Evolutionary conservation across 2,113 vertebrate species (phyloP).

Genomic region (Ageneiosus marmoratus): DNA sequence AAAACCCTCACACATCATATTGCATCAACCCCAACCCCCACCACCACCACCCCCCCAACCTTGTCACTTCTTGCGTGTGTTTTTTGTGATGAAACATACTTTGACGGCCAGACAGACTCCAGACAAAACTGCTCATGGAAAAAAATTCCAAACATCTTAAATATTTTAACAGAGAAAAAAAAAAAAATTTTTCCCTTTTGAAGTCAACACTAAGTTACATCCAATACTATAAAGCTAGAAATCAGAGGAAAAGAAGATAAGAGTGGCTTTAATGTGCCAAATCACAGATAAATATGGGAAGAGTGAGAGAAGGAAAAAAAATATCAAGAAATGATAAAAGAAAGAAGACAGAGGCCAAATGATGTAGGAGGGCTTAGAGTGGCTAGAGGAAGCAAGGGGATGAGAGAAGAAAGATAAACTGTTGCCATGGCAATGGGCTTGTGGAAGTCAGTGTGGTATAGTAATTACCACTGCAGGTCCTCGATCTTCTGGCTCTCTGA

Average conservation of each 20-base stretch:
- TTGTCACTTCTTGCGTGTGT: too few species aligned
- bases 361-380: background rate
- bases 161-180: background rate
- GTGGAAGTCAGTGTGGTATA: constrained; percentile 46
- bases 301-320: too few species aligned
- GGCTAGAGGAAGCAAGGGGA: background rate
- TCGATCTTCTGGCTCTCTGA: constrained; percentile 23
- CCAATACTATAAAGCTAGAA: background rate
- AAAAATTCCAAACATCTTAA: background rate
- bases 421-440: constrained; percentile 58
- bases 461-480: constrained; percentile 33
- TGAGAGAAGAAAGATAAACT: constrained; percentile 38
- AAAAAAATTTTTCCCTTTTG: background rate
- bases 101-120: too few species aligned
- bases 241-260: background rate
- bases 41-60: too few species aligned
- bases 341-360: constrained; percentile 4
- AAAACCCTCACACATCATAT: too few species aligned
- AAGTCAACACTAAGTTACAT: background rate
- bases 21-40: too few species aligned
- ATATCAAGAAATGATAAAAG: background rate
- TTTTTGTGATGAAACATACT: too few species aligned
- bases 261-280: background rate
- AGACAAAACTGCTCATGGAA: background rate
- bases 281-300: background rate